phyloP scores from a whole-genome alignment of 2,797 vertebrate species.

The Gallirallus australis region DNA sequence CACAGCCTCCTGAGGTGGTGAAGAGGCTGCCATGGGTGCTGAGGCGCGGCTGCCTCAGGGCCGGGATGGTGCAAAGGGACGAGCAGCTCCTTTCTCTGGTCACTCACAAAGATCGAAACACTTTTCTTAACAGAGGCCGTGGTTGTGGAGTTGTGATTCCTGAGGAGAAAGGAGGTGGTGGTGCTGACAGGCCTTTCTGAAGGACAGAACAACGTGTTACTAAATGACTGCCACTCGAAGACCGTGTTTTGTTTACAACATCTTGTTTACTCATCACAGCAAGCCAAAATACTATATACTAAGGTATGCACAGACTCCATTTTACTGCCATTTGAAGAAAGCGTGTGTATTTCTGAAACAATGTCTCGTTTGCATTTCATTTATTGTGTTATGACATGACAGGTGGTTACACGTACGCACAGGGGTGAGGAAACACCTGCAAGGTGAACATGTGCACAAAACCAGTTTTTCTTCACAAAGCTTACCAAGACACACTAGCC shows the following conservation, averaged over 20 bases:
- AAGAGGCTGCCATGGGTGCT: background rate
- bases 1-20: background rate
- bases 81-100: no score
- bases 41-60: background rate
- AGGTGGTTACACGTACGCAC: slow-evolving; percentile 34
- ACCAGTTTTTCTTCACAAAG: slow-evolving; percentile 12
- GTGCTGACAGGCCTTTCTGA: background rate
- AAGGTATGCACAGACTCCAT: background rate
- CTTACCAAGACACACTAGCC: background rate
- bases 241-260: background rate
- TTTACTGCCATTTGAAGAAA: background rate
- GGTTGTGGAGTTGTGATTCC: background rate
- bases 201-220: fast-evolving
- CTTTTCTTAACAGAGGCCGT: background rate
- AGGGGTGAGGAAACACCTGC: background rate
- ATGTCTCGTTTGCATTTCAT: slow-evolving; percentile 43
- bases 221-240: background rate
- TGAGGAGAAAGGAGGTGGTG: background rate
- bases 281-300: background rate
- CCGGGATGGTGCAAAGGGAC: no score
- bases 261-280: background rate
- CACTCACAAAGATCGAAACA: background rate
- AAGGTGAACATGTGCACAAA: background rate
- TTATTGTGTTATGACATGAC: slow-evolving; percentile 55
- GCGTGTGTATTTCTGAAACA: background rate